A percentile compares a stretch with the other conserved stretches of the same genome.
Conservation (phyloP, 2,797 vertebrate genomes). For the Hemitrygon akajei region DNA sequence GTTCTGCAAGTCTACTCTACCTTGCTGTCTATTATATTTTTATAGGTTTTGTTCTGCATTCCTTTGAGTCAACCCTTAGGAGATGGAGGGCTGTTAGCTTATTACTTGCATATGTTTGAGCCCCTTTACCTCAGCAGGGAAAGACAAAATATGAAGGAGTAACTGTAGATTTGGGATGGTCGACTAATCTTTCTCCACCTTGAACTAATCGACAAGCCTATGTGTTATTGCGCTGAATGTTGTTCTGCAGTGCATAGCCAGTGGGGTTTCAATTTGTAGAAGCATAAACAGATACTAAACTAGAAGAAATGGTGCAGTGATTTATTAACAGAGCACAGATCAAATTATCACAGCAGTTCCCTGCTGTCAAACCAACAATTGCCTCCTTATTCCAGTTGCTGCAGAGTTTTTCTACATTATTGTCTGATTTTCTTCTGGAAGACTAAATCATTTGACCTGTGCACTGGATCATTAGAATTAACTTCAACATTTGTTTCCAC, state of each 20-base stretch:
- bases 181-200: conserved; percentile 93
- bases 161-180: conserved; percentile 71
- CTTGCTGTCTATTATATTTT: conserved; percentile 89
- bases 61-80: conserved; percentile 82
- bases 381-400: conserved; percentile 62
- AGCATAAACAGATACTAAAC: conserved; percentile 99
- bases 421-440: conserved; percentile 53
- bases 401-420: conserved; percentile 61
- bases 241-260: conserved; percentile 66
- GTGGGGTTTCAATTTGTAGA: conserved; percentile 99
- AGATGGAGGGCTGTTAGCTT: conserved; percentile 86
- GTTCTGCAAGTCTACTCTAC: conserved; percentile 60
- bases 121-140: conserved; percentile 86
- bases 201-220: conserved; percentile 92
- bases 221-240: conserved; percentile 70
- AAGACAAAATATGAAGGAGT: conserved; percentile 88
- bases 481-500: conserved; percentile 68
- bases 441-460: conserved; percentile 60
- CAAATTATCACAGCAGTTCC: conserved; percentile 90
- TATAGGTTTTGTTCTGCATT: conserved; percentile 99
- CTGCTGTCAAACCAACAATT: conserved; percentile 84
- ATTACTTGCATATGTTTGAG: conserved; percentile 99
- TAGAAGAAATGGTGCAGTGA: conserved; percentile 84
- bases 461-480: conserved; percentile 68
- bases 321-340: conserved; percentile 96